Evolutionary conservation across 2,888 invertebrate species (phyloP), one percentile per base, ranked within the genome.

Genomic region (Noctuana brunneofusca): DNA sequence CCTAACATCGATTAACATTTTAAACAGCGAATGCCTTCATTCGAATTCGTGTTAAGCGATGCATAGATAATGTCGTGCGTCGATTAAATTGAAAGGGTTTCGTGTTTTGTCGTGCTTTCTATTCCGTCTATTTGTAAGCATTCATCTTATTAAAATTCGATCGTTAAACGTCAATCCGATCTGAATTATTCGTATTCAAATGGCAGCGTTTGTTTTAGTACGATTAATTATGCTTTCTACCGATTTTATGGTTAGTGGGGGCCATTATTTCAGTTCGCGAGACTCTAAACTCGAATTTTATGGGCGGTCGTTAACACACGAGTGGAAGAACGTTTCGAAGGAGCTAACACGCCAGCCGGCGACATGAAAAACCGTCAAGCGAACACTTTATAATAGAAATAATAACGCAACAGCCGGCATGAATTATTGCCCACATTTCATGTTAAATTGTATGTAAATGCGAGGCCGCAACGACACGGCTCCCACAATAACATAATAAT

Each of bases 401-500:
- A 87, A 87, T 88, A 87, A 87, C 83, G 84, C 78, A 83, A 86
- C 87, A 84, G 81, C 81, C 79, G 83, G 76, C 76, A 78, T 89
- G 88, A 90, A 82, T 87, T 89, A 89, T 89, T 89, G 87, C 82
- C 85, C 86, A 87, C 89, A 87, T 89, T 90, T 90, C 86, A 88
- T 88, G 89, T 89, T 89, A 89, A 90, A 89, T 88, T 88, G 88
- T 90, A 90, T 90, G 90, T 90, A 89, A 90, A 90, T 90, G 86
- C 74, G 82, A 80, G 81, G 81, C 83, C 85, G 79, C 83, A 78
- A 75, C 85, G 87, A 86, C 88, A 85, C 78, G 86, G 89, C 87
- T 88, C 86, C 89, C 87, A 89, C 90, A 90, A 90, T 89, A 90
- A 90, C 90, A 90, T 89, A 89, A 90, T 90, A 91, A 90, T 89